A percentile compares a stretch with the other conserved stretches of the same genome.
Evolutionary conservation across 2,888 invertebrate species (phyloP).

Genomic region (Papilio elwesi): DNA sequence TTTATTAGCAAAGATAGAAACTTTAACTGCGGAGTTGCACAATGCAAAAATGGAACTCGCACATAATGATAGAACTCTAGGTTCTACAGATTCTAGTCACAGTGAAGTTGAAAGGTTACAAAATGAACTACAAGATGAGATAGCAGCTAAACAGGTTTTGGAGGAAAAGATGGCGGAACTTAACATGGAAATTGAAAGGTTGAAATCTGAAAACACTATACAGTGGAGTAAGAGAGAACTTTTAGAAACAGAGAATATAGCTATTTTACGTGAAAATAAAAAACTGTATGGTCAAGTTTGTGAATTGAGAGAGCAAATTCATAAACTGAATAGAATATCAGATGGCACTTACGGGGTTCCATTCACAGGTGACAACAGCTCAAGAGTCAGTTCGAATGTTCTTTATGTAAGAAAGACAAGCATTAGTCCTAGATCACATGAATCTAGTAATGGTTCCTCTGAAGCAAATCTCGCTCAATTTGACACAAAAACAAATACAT

Average conservation of each 20-base stretch:
- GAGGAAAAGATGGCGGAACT: constrained; percentile 75
- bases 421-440: constrained; percentile 74
- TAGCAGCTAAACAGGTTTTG: constrained; percentile 76
- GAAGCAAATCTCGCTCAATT: constrained; percentile 71
- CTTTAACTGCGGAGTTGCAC: constrained; percentile 69
- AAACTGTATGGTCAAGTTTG: constrained; percentile 86
- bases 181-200: constrained; percentile 88
- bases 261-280: constrained; percentile 94
- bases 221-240: constrained; percentile 97
- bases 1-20: constrained; percentile 70
- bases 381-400: constrained; percentile 69
- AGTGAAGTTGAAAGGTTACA: constrained; percentile 77
- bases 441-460: constrained; percentile 76
- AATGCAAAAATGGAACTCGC: constrained; percentile 71
- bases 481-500: constrained; percentile 74
- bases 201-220: constrained; percentile 96
- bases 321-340: constrained; percentile 76
- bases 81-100: constrained; percentile 78
- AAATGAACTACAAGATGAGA: constrained; percentile 77
- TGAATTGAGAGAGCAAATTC: constrained; percentile 77
- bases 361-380: constrained; percentile 52
- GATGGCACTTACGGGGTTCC: constrained; percentile 68
- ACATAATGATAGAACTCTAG: constrained; percentile 72
- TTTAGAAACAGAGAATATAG: constrained; percentile 94
- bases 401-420: constrained; percentile 71